Conservation (phyloP, 2,888 invertebrate species). For the Acronicta alni region DNA sequence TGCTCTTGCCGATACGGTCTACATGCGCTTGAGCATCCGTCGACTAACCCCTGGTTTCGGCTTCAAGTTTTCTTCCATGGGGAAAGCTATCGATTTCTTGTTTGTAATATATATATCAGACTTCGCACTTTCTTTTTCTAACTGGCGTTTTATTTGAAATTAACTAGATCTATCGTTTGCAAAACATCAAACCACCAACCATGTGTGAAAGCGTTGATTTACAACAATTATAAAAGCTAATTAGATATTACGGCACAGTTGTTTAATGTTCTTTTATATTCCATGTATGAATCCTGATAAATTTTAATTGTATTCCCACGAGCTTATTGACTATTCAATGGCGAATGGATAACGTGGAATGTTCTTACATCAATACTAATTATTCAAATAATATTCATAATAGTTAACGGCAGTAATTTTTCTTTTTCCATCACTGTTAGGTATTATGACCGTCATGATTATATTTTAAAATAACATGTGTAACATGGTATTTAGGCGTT, state of each 20-base stretch:
- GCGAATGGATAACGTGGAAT: slow-evolving; percentile 60
- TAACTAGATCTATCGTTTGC: slow-evolving; percentile 21
- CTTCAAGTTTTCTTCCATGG: slow-evolving; percentile 65
- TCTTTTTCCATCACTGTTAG: slow-evolving; percentile 65
- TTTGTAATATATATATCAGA: slow-evolving; percentile 54
- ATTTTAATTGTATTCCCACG: slow-evolving; percentile 78
- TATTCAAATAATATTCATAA: slow-evolving; percentile 77
- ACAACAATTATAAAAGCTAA: slow-evolving; percentile 50
- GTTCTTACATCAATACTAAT: slow-evolving; percentile 71
- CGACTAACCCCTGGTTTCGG: slow-evolving; percentile 78
- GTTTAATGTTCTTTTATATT: slow-evolving; percentile 57
- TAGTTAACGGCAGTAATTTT: slow-evolving; percentile 66
- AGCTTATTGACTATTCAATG: slow-evolving; percentile 76
- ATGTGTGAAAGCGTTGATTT: slow-evolving; percentile 50
- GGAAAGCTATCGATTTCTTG: slow-evolving; percentile 67
- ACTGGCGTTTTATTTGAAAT: slow-evolving; percentile 17
- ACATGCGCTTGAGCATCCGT: slow-evolving; percentile 80
- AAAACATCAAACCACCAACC: slow-evolving; percentile 28
- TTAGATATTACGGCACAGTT: slow-evolving; percentile 57
- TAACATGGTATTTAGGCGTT: slow-evolving; percentile 41
- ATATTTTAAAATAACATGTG: slow-evolving; percentile 46
- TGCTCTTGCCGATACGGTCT: slow-evolving; percentile 86
- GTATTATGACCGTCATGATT: slow-evolving; percentile 66
- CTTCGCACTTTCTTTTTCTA: slow-evolving; percentile 37
- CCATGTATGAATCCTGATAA: slow-evolving; percentile 59